Conservation (phyloP, 2,888 invertebrate genomes). For the Balanococcus diminutus region DNA sequence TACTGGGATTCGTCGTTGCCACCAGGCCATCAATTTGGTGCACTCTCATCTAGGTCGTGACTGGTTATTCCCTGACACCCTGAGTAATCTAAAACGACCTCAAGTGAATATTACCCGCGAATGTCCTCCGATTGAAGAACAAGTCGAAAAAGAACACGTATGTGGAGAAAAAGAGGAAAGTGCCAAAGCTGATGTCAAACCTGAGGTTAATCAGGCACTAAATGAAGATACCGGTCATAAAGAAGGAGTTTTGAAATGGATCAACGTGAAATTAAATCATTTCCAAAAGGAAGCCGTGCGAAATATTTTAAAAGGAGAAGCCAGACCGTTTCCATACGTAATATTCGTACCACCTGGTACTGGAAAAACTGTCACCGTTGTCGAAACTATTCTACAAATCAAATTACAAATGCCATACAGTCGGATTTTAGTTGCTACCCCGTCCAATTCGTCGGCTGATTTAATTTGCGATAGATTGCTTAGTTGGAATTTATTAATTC, state of each 20-base stretch:
- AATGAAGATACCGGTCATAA: neutral
- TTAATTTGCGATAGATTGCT: slow-evolving; percentile 49
- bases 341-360: slow-evolving; percentile 90
- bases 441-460: slow-evolving; percentile 51
- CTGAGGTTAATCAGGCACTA: neutral
- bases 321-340: slow-evolving; percentile 80
- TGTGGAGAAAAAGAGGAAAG: neutral
- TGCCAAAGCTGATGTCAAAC: neutral
- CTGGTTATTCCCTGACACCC: slow-evolving; percentile 73
- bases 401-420: slow-evolving; percentile 71
- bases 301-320: slow-evolving; percentile 77
- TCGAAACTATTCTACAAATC: slow-evolving; percentile 86
- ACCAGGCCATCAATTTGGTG: slow-evolving; percentile 71
- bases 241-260: slow-evolving; percentile 66
- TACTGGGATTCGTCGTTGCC: slow-evolving; percentile 70
- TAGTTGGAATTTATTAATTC: slow-evolving; percentile 25
- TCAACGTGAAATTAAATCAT: slow-evolving; percentile 73
- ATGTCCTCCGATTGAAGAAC: neutral
- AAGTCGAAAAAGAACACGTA: neutral
- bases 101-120: slow-evolving; percentile 61
- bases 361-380: slow-evolving; percentile 82
- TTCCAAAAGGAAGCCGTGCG: slow-evolving; percentile 81
- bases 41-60: slow-evolving; percentile 67
- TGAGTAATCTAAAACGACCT: slow-evolving; percentile 64
- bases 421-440: slow-evolving; percentile 57